Evolutionary conservation across 2,797 vertebrate genomes (phyloP).

Genomic region (Chrosomus eos): DNA sequence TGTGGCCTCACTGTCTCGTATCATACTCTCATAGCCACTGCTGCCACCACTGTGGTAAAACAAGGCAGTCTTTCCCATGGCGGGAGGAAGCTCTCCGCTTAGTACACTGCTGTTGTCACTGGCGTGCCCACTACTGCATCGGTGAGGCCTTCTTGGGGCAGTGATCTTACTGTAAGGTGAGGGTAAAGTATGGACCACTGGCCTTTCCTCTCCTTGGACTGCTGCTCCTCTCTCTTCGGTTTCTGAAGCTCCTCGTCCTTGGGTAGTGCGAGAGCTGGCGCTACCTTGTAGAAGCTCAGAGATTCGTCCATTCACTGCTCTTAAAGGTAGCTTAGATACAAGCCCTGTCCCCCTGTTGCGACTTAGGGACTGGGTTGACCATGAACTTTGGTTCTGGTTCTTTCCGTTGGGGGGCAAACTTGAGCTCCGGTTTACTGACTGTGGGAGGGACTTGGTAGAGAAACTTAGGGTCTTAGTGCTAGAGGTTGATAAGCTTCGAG

Average conservation of each 20-base stretch:
- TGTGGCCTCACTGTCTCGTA: conserved; percentile 95
- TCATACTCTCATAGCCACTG: conserved; percentile 98
- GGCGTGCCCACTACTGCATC: conserved; percentile 92
- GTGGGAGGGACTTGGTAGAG: conserved; percentile 96
- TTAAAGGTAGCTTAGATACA: conserved; percentile 88
- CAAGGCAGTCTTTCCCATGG: conserved; percentile 96
- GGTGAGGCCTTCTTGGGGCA: conserved; percentile 89
- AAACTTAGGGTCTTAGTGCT: conserved; percentile 95
- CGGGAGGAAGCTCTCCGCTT: conserved; percentile 92
- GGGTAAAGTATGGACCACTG: conserved; percentile 83
- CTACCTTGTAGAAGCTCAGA: conserved; percentile 94
- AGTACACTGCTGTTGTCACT: conserved; percentile 95
- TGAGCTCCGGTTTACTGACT: conserved; percentile 88
- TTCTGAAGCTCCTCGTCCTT: conserved; percentile 75
- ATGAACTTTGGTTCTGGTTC: conserved; percentile 76
- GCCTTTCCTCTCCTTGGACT: conserved; percentile 77
- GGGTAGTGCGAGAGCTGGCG: conserved; percentile 72
- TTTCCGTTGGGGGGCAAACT: conserved; percentile 86
- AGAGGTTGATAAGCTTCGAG: conserved; percentile 89
- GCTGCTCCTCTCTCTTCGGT: conserved; percentile 67
- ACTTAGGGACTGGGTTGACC: conserved; percentile 97
- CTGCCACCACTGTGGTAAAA: conserved; percentile 98
- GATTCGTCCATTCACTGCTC: conserved; percentile 93
- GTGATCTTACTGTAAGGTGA: conserved; percentile 99
- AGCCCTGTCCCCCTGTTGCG: conserved; percentile 86